These are phyloP conservation scores for Phylloscopus trochilus DNA, from an alignment of 2,113 vertebrate species.

Conservation along the genomic window DNA sequence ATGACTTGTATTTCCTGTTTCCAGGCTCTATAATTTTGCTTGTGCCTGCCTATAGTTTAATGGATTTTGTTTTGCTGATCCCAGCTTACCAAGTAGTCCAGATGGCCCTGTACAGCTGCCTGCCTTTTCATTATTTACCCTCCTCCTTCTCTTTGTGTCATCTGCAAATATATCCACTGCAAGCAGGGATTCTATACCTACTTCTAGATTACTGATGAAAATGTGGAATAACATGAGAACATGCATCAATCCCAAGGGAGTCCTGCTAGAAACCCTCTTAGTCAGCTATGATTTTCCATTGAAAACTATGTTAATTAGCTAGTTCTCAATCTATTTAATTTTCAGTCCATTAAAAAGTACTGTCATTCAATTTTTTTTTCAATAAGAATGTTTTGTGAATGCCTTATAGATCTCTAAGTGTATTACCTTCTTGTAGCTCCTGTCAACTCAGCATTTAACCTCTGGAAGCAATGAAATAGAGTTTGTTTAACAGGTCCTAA, in stretches of 20 bases:
- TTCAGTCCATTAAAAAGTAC: neutral
- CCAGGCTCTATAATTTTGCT: neutral
- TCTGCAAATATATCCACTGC: neutral
- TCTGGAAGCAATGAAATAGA: neutral
- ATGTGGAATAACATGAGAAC: neutral
- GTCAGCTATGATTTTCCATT: neutral
- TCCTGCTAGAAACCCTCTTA: neutral
- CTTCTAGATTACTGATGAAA: neutral
- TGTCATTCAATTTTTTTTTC: neutral
- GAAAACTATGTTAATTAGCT: neutral
- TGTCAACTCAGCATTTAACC: neutral
- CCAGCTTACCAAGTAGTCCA: neutral
- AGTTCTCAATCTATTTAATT: neutral
- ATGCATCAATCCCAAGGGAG: neutral
- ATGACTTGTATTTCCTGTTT: neutral
- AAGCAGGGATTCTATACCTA: neutral
- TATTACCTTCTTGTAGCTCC: neutral
- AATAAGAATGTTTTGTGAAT: neutral
- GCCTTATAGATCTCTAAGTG: neutral
- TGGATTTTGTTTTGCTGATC: neutral
- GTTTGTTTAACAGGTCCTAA: neutral
- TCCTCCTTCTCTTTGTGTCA: neutral
- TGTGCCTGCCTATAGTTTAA: neutral
- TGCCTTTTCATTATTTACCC: conserved; percentile 20
- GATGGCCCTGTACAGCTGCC: conserved; percentile 25